Conservation (phyloP, 2,113 vertebrate species). For the Proterorhinus semilunaris region DNA sequence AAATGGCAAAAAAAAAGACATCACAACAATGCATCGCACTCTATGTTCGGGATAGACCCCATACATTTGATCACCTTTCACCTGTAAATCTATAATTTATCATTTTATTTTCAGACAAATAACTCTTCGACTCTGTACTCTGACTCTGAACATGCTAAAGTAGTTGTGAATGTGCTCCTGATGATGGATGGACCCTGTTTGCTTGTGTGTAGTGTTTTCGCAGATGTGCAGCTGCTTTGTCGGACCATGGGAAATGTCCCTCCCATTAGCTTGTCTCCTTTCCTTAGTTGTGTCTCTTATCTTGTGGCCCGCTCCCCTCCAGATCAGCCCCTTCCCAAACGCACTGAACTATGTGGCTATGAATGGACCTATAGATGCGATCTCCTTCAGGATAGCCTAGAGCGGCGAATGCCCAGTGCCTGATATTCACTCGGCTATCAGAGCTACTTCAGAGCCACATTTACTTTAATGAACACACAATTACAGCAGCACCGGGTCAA, state of each 20-base stretch:
- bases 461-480: slow-evolving; percentile 54
- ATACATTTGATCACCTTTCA: too few relatives aligned
- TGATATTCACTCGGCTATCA: slow-evolving; percentile 42
- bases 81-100: too few relatives aligned
- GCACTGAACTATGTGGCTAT: slow-evolving; percentile 61
- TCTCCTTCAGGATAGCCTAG: slow-evolving; percentile 54
- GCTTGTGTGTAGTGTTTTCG: slow-evolving; percentile 54
- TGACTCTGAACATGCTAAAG: slow-evolving; percentile 13
- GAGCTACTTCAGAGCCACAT: slow-evolving; percentile 41
- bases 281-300: slow-evolving; percentile 71
- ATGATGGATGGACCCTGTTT: slow-evolving; percentile 35
- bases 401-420: slow-evolving; percentile 34
- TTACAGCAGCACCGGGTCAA: slow-evolving; percentile 50
- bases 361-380: slow-evolving; percentile 68
- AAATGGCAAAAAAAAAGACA: too few relatives aligned
- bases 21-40: too few relatives aligned
- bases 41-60: too few relatives aligned
- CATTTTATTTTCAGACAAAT: slow-evolving; percentile 16
- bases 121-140: slow-evolving; percentile 2
- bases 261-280: slow-evolving; percentile 71
- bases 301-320: slow-evolving; percentile 49
- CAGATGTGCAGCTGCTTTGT: slow-evolving; percentile 77
- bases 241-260: slow-evolving; percentile 58
- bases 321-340: slow-evolving; percentile 48
- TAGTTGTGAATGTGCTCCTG: slow-evolving; percentile 28